These are phyloP conservation scores for Grapholita molesta DNA, from an alignment of 1,140 invertebrate species.

Conservation along the genomic window DNA sequence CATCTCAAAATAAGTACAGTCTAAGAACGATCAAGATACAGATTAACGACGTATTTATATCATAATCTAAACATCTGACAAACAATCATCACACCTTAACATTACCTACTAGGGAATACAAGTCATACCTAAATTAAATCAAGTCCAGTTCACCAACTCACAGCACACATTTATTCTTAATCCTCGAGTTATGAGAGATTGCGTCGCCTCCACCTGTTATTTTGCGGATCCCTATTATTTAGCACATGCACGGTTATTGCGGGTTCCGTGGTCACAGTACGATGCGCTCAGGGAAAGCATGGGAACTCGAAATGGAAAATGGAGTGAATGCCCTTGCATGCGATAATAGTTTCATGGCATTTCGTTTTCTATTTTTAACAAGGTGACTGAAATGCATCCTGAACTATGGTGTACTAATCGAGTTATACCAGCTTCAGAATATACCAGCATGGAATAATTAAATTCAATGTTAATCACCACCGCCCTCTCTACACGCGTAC, in stretches of 20 bases:
- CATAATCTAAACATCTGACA: too few relatives aligned
- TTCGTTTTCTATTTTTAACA: not conserved
- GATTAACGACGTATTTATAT: too few relatives aligned
- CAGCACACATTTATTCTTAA: constrained; percentile 26
- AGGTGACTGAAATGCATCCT: not conserved
- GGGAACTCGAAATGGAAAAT: constrained; percentile 31
- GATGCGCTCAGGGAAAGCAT: constrained; percentile 41
- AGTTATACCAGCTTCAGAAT: too few relatives aligned
- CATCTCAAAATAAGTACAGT: too few relatives aligned
- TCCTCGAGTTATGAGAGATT: constrained; percentile 42
- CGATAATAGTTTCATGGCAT: not conserved
- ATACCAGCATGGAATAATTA: not conserved
- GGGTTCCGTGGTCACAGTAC: constrained; percentile 30
- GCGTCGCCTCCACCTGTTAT: constrained; percentile 50
- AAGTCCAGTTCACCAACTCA: constrained; percentile 28
- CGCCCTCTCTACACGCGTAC: too few relatives aligned
- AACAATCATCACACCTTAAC: too few relatives aligned
- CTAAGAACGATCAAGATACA: too few relatives aligned
- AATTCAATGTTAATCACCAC: too few relatives aligned
- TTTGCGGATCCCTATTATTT: constrained; percentile 50
- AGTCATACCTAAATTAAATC: not conserved
- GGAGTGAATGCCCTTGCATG: constrained; percentile 4
- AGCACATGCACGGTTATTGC: constrained; percentile 24
- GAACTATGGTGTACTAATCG: not conserved
- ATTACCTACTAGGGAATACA: too few relatives aligned